phyloP scores from a whole-genome alignment of 2,888 invertebrate genomes.

The Hypomecis punctinalis region DNA sequence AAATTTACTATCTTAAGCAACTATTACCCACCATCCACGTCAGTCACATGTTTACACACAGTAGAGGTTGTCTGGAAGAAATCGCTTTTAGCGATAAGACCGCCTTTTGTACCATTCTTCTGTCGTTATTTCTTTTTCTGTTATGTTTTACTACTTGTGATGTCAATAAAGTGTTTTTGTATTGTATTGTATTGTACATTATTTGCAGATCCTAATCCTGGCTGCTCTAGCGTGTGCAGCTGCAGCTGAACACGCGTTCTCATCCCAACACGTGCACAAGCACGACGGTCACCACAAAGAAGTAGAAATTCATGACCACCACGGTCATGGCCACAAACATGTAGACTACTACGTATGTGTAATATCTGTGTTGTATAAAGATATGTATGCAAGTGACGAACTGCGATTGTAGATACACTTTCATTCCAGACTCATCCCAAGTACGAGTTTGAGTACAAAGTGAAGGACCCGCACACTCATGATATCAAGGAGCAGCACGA shows the following conservation, averaged over 20 bases:
- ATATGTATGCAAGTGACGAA: background rate
- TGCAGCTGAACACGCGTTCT: slow-evolving; percentile 47
- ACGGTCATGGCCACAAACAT: slow-evolving; percentile 25
- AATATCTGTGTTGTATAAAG: too few species aligned
- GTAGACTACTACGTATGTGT: slow-evolving; percentile 24
- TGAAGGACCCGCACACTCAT: slow-evolving; percentile 70
- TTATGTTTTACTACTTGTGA: too few species aligned
- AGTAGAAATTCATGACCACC: slow-evolving; percentile 30
- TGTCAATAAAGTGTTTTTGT: too few species aligned
- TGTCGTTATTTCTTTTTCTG: too few species aligned
- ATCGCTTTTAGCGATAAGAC: too few species aligned
- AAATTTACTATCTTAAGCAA: too few species aligned
- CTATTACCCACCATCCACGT: too few species aligned
- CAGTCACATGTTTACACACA: too few species aligned
- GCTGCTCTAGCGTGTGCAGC: slow-evolving; percentile 40
- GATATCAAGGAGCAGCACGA: slow-evolving; percentile 68
- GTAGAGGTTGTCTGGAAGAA: too few species aligned
- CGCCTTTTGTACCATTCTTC: too few species aligned
- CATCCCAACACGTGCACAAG: slow-evolving; percentile 52
- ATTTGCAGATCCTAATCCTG: slow-evolving; percentile 38
- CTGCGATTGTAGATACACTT: background rate
- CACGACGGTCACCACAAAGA: slow-evolving; percentile 51
- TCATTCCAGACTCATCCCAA: slow-evolving; percentile 42
- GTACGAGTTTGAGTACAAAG: slow-evolving; percentile 65
- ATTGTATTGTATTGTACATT: too few species aligned